phyloP scores from a whole-genome alignment of 2,888 invertebrate species.

The Smittia aterrima region DNA sequence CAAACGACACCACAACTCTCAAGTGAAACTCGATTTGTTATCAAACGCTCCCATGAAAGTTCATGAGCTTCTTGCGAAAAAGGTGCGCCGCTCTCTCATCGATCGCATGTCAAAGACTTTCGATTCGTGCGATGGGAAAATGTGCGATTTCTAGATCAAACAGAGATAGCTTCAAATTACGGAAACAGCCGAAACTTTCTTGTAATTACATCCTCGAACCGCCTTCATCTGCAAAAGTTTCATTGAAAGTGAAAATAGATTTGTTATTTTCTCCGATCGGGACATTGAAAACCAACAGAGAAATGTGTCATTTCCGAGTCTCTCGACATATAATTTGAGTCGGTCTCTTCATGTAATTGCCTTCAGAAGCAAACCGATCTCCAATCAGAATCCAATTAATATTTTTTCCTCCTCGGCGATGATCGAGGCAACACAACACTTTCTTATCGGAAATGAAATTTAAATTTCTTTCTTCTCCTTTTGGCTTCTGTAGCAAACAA shows the following conservation, averaged over 20 bases:
- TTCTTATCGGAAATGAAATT: conserved; percentile 42
- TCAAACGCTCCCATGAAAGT: background rate
- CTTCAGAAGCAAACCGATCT: background rate
- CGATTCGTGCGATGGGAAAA: background rate
- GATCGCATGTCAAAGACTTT: background rate
- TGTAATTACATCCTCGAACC: conserved; percentile 35
- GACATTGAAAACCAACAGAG: conserved; percentile 32
- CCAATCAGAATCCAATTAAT: conserved; percentile 42
- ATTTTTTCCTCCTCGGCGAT: conserved; percentile 6
- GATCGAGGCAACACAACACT: conserved; percentile 35
- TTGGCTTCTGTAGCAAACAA: background rate
- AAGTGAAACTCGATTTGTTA: background rate
- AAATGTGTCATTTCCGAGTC: conserved; percentile 25
- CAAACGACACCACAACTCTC: background rate
- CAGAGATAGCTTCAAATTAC: conserved; percentile 26
- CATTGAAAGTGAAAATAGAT: conserved; percentile 33
- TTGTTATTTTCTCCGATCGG: conserved; percentile 35
- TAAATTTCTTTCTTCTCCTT: conserved; percentile 25
- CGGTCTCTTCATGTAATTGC: conserved; percentile 30
- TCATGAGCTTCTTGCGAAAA: background rate
- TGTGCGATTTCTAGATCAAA: conserved; percentile 32
- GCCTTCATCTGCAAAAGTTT: background rate
- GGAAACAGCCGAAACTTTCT: background rate
- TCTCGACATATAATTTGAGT: conserved; percentile 19
- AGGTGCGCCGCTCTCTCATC: background rate